A percentile compares a stretch with the other conserved stretches of the same genome.
phyloP scores from a whole-genome alignment of 2,113 vertebrate genomes.

The Podarcis muralis region DNA sequence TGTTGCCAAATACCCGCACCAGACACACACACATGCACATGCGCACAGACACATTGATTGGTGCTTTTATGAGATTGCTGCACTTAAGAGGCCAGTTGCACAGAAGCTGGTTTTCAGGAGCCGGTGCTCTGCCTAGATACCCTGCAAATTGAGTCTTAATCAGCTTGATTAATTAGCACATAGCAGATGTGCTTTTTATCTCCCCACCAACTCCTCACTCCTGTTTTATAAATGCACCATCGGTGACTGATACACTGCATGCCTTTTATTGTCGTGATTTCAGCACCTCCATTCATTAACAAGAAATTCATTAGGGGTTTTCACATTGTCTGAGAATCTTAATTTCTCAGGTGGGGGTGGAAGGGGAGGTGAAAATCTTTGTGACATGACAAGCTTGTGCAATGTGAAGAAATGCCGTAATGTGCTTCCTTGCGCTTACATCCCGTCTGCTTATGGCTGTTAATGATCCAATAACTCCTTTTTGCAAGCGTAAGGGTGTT shows the following conservation, averaged over 20 bases:
- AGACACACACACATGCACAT: no score
- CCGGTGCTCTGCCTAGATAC: neutral
- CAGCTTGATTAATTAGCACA: rapidly evolving
- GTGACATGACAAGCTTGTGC: rapidly evolving
- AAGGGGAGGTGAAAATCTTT: neutral
- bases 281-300: constrained; percentile 55
- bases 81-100: no score
- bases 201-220: rapidly evolving
- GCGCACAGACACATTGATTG: neutral
- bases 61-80: neutral
- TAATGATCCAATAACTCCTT: neutral
- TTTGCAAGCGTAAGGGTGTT: constrained; percentile 13
- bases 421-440: neutral
- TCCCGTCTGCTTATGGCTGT: neutral
- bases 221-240: rapidly evolving
- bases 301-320: constrained; percentile 26
- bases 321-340: rapidly evolving
- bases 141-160: neutral
- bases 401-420: rapidly evolving
- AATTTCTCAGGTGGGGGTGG: neutral
- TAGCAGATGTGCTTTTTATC: rapidly evolving
- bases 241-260: rapidly evolving
- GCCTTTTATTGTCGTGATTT: neutral
- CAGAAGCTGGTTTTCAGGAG: neutral
- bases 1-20: neutral